Evolutionary conservation across 2,888 invertebrate species (phyloP).

Genomic region (Patella caerulea): DNA sequence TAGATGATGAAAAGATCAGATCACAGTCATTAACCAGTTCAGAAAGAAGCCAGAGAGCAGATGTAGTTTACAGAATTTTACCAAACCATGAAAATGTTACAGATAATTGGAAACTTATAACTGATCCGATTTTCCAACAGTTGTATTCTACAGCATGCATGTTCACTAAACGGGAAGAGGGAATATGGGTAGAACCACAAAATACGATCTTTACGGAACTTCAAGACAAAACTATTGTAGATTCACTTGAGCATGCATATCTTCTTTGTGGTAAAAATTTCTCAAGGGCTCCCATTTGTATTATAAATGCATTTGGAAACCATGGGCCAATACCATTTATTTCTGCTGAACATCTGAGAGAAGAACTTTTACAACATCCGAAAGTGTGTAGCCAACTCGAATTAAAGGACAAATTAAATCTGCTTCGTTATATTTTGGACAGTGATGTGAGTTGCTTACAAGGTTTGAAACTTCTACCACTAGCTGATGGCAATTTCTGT

Average conservation of each 20-base stretch:
- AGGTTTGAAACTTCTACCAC: constrained; percentile 13
- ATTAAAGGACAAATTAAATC: not conserved
- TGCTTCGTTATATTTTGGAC: constrained; percentile 17
- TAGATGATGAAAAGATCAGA: constrained; percentile 27
- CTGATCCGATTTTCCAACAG: constrained; percentile 50
- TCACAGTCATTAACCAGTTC: constrained; percentile 27
- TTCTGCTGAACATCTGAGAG: not conserved
- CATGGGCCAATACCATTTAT: not conserved
- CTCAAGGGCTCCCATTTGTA: not conserved
- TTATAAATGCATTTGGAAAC: not conserved
- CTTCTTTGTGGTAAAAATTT: constrained; percentile 13
- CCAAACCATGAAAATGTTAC: constrained; percentile 29
- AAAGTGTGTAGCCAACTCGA: not conserved
- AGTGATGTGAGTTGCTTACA: not conserved
- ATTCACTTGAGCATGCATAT: not conserved
- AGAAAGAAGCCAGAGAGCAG: too few species aligned
- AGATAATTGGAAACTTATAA: constrained; percentile 45
- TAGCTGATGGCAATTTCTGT: constrained; percentile 19
- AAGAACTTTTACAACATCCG: not conserved
- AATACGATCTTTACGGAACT: constrained; percentile 3
- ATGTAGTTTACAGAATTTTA: constrained; percentile 29
- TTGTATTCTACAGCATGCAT: constrained; percentile 12
- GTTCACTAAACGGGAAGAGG: not conserved
- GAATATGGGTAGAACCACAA: constrained; percentile 13
- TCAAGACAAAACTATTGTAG: not conserved